phyloP scores from a whole-genome alignment of 2,113 vertebrate species.

The Leucopsar rothschildi region DNA sequence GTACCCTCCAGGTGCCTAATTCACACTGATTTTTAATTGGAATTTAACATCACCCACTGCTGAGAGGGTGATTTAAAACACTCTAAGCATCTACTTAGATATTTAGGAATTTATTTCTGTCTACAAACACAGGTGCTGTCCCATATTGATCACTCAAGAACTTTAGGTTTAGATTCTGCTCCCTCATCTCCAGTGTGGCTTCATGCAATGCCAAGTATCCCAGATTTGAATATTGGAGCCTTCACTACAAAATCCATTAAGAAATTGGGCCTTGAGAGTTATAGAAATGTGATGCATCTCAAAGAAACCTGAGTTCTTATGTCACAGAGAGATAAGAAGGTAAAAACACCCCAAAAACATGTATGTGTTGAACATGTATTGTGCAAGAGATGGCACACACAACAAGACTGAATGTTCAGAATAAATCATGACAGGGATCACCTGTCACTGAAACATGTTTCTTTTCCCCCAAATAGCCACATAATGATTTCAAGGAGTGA shows the following conservation, averaged over 20 bases:
- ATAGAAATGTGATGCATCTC: neutral
- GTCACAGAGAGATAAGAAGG: neutral
- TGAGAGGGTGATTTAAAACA: neutral
- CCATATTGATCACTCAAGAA: neutral
- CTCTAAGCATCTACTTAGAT: neutral
- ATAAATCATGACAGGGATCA: neutral
- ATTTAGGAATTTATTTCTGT: neutral
- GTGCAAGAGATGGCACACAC: neutral
- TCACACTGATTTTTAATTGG: neutral
- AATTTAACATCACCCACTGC: neutral
- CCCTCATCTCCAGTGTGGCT: neutral
- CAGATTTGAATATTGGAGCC: neutral
- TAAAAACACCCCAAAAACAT: fast-evolving
- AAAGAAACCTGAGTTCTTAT: neutral
- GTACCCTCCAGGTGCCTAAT: neutral
- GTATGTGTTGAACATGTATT: neutral
- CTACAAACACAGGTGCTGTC: neutral
- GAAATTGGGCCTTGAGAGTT: neutral
- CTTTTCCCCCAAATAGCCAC: neutral
- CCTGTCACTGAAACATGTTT: neutral
- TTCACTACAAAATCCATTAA: neutral
- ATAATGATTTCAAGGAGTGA: neutral
- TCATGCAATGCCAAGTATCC: neutral
- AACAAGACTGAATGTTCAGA: neutral
- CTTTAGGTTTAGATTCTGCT: neutral